phyloP scores from a whole-genome alignment of 2,797 vertebrate species.

The Falco rusticolus region DNA sequence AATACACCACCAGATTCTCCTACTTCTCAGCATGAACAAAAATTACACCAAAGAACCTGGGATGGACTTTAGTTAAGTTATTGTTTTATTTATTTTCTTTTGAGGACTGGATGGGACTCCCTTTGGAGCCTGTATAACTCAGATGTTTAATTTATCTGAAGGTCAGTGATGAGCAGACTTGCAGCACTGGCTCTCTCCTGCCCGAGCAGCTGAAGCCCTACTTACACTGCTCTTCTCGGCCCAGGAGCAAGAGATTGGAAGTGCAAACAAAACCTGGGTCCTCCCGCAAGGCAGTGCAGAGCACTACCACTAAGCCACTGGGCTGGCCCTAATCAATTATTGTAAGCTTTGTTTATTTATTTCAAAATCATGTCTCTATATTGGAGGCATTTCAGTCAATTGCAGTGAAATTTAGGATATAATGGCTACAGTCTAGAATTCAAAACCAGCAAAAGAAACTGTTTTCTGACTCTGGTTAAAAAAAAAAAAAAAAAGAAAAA shows the following conservation, averaged over 20 bases:
- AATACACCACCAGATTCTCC: constrained; percentile 75
- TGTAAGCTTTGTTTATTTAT: constrained; percentile 77
- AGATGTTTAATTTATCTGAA: constrained; percentile 67
- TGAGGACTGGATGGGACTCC: constrained; percentile 75
- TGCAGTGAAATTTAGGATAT: constrained; percentile 70
- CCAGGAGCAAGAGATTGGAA: constrained; percentile 58
- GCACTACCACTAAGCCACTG: constrained; percentile 64
- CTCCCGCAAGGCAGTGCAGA: constrained; percentile 68
- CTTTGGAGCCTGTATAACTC: constrained; percentile 67
- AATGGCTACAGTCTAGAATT: constrained; percentile 71
- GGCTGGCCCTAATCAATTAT: constrained; percentile 74
- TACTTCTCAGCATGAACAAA: constrained; percentile 72
- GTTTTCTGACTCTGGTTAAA: constrained; percentile 62
- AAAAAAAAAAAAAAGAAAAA: constrained; percentile 29
- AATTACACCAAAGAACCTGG: constrained; percentile 81
- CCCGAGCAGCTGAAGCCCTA: constrained; percentile 17
- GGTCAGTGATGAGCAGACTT: constrained; percentile 38
- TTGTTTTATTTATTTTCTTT: constrained; percentile 80
- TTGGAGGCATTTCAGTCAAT: constrained; percentile 63
- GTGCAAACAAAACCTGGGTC: constrained; percentile 38
- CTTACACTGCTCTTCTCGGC: constrained; percentile 35
- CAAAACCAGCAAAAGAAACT: constrained; percentile 63
- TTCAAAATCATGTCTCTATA: constrained; percentile 75
- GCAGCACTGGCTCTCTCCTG: constrained; percentile 56
- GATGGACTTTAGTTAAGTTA: constrained; percentile 80